Conservation (phyloP, 2,113 vertebrate species). For the Sturnira hondurensis region DNA sequence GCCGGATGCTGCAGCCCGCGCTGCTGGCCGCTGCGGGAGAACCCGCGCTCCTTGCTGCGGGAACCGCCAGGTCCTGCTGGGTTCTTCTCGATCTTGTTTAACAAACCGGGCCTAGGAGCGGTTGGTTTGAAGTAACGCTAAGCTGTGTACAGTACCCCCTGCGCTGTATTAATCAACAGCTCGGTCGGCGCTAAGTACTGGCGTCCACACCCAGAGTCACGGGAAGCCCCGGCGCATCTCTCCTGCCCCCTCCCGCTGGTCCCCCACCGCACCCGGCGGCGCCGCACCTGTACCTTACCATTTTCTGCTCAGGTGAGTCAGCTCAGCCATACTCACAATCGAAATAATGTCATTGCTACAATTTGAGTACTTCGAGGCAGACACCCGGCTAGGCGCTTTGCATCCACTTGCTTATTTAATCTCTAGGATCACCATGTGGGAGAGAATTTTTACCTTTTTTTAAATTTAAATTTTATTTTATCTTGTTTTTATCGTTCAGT, state of each 20-base stretch:
- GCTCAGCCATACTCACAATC: background rate
- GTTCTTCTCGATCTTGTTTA: background rate
- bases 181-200: accelerated
- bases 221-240: accelerated
- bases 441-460: background rate
- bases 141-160: background rate
- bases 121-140: background rate
- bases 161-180: background rate
- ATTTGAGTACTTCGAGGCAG: background rate
- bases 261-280: accelerated
- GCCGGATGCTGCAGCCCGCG: background rate
- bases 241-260: background rate
- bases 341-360: background rate
- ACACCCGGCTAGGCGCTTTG: background rate
- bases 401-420: background rate
- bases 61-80: accelerated
- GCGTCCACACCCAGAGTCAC: accelerated
- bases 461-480: no score
- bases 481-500: no score
- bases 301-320: background rate
- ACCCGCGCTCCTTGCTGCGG: background rate
- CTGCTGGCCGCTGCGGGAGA: background rate
- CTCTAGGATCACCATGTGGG: background rate
- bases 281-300: accelerated
- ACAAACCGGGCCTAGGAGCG: background rate